Percentiles rank a stretch among this genome's conserved stretches.
phyloP scores from a whole-genome alignment of 2,113 vertebrate species.

The Phrynosoma platyrhinos region DNA sequence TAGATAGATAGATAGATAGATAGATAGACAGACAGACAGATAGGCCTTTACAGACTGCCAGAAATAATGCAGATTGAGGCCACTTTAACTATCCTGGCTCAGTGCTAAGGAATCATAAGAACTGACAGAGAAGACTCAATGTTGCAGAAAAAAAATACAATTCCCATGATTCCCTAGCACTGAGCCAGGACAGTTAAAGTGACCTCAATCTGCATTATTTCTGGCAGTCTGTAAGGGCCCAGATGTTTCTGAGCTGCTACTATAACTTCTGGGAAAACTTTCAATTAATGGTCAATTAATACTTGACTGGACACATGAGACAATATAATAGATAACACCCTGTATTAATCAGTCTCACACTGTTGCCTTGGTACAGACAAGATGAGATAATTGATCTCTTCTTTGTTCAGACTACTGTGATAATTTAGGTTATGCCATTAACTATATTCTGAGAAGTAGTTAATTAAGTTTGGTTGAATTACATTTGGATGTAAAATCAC shows the following conservation, averaged over 20 bases:
- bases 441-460: slow-evolving; percentile 3
- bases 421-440: background rate
- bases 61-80: too few relatives aligned
- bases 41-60: too few relatives aligned
- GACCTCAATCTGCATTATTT: too few relatives aligned
- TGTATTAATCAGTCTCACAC: slow-evolving; percentile 8
- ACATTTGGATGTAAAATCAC: background rate
- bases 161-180: too few relatives aligned
- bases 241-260: background rate
- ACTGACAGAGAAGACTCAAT: too few relatives aligned
- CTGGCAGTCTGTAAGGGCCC: too few relatives aligned
- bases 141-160: too few relatives aligned
- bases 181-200: too few relatives aligned
- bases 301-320: slow-evolving; percentile 7
- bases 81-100: too few relatives aligned
- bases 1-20: too few relatives aligned
- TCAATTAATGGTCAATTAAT: background rate
- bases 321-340: background rate
- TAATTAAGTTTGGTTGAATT: slow-evolving; percentile 15
- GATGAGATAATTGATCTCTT: background rate
- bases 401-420: background rate
- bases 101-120: too few relatives aligned
- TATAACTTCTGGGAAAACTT: background rate
- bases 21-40: too few relatives aligned
- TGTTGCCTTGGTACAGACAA: background rate